Conservation (phyloP, 2,888 invertebrate species). For the Leptinotarsa peninsularis region DNA sequence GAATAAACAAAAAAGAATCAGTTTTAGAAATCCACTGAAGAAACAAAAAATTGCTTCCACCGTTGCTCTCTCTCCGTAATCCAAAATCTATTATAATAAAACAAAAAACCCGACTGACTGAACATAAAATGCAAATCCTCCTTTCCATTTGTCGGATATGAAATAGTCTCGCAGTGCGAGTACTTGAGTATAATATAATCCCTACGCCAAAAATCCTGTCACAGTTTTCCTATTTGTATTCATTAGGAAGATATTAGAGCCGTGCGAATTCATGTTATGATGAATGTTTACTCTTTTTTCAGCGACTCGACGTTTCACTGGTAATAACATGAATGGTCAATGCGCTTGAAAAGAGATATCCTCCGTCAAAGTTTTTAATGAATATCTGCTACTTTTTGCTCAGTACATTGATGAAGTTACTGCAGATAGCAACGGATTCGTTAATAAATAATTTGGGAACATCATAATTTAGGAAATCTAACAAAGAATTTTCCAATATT, state of each 20-base stretch:
- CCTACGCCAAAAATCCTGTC: slow-evolving; percentile 27
- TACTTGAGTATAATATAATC: slow-evolving; percentile 23
- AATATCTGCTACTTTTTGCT: not conserved
- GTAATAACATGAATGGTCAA: slow-evolving; percentile 10
- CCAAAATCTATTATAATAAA: not conserved
- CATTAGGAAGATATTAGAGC: slow-evolving; percentile 32
- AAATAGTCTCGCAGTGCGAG: slow-evolving; percentile 14
- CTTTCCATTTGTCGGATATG: not conserved
- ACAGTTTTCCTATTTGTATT: slow-evolving; percentile 36
- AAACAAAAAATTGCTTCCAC: too few species aligned
- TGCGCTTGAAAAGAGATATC: not conserved
- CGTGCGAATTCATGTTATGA: slow-evolving; percentile 28
- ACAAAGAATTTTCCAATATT: too few species aligned
- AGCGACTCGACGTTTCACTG: slow-evolving; percentile 12
- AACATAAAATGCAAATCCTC: not conserved
- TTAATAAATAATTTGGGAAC: too few species aligned
- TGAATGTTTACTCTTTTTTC: slow-evolving; percentile 34
- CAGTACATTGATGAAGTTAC: not conserved
- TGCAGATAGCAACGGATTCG: too few species aligned
- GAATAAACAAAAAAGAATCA: too few species aligned
- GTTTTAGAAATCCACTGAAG: too few species aligned
- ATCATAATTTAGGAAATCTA: too few species aligned
- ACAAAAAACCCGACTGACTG: not conserved
- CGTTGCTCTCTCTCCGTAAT: not conserved
- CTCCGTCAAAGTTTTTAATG: not conserved